Evolutionary conservation across 2,888 invertebrate genomes (phyloP).

Genomic region (Apamea crenata): DNA sequence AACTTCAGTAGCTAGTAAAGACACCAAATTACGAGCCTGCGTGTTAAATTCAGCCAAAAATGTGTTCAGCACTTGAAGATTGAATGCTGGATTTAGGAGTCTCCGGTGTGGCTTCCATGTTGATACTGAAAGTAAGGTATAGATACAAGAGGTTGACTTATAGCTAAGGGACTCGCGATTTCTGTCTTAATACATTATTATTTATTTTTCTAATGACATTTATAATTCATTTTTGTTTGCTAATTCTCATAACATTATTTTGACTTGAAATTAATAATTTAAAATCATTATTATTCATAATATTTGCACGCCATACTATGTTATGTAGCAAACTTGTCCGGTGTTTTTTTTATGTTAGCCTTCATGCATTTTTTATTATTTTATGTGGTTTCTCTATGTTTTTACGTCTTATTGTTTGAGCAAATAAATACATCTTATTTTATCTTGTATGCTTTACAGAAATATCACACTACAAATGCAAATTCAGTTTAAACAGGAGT

Average conservation of each 20-base stretch:
- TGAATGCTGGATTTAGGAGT: slow-evolving; percentile 71
- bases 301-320: no score
- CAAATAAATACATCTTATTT: no score
- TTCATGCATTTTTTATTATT: no score
- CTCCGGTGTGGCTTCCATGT: slow-evolving; percentile 74
- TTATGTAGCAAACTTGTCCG: no score
- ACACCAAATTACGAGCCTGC: slow-evolving; percentile 63
- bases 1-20: slow-evolving; percentile 53
- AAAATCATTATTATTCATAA: no score
- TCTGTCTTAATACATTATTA: neutral
- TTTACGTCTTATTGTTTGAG: no score
- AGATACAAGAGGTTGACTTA: neutral
- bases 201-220: no score
- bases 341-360: no score
- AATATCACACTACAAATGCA: neutral
- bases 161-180: neutral
- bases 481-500: neutral
- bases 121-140: slow-evolving; percentile 26
- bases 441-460: neutral
- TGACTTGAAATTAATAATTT: no score
- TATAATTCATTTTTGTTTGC: no score
- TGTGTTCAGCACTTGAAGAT: slow-evolving; percentile 65
- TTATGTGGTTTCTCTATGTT: no score
- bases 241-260: no score
- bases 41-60: slow-evolving; percentile 68